Evolutionary conservation across 2,888 invertebrate genomes (phyloP).

Genomic region (Rhamphomyia laevipes): DNA sequence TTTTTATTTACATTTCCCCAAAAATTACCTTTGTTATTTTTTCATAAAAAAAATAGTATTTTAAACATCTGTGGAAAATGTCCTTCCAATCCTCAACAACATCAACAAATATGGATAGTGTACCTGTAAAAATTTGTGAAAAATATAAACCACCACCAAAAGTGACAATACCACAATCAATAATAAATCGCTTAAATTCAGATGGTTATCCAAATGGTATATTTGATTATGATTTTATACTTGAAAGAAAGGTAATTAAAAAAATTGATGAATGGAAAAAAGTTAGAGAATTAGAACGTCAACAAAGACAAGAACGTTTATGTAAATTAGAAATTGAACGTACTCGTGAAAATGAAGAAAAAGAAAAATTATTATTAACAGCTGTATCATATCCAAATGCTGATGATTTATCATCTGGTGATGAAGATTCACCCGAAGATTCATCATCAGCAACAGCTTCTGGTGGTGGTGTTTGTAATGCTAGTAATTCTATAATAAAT

Average conservation of each 20-base stretch:
- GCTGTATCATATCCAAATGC: conserved; percentile 50
- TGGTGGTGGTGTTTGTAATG: background rate
- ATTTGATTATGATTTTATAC: conserved; percentile 54
- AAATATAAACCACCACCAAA: conserved; percentile 71
- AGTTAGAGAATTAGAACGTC: conserved; percentile 49
- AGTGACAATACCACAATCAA: conserved; percentile 47
- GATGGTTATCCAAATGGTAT: conserved; percentile 40
- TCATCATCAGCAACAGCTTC: background rate
- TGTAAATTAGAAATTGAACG: conserved; percentile 47
- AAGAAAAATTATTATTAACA: conserved; percentile 44
- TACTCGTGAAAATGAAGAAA: conserved; percentile 44
- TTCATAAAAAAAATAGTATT: too few relatives aligned
- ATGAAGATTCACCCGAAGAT: conserved; percentile 24
- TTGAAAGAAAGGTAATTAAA: conserved; percentile 59
- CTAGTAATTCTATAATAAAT: conserved; percentile 2
- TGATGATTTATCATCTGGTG: conserved; percentile 47
- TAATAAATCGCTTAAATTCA: conserved; percentile 42
- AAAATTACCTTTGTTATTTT: too few relatives aligned
- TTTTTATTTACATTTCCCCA: too few relatives aligned
- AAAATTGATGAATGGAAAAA: conserved; percentile 61
- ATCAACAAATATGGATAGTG: conserved; percentile 54
- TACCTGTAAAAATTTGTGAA: conserved; percentile 80
- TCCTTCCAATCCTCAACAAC: background rate
- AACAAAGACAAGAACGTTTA: conserved; percentile 48
- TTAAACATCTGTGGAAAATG: too few relatives aligned